Evolutionary conservation across 2,113 vertebrate genomes (phyloP).

Genomic region (Cyanoramphus novaezelandiae): DNA sequence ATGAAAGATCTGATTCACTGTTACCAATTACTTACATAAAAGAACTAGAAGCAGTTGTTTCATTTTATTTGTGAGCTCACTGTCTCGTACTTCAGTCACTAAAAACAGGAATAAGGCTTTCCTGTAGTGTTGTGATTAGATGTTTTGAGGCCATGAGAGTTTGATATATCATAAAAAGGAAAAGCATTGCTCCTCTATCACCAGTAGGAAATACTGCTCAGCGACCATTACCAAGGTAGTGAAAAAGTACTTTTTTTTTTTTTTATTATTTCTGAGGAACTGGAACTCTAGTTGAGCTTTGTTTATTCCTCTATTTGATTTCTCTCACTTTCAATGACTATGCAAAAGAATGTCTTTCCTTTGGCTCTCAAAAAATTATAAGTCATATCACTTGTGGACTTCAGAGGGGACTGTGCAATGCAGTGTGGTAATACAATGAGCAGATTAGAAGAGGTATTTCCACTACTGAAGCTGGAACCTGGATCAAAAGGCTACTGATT

Average conservation of each 20-base stretch:
- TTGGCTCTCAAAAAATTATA: not conserved
- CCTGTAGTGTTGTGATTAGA: not conserved
- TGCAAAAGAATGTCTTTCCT: not conserved
- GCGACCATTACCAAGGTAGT: not conserved
- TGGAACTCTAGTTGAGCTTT: not conserved
- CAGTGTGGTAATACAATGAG: not conserved
- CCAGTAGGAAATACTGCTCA: not conserved
- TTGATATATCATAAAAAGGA: not conserved
- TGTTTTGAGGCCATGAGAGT: not conserved
- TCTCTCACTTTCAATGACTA: not conserved
- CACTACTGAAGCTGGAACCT: not conserved
- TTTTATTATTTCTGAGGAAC: not conserved
- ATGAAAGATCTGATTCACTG: constrained; percentile 47
- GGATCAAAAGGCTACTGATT: not conserved
- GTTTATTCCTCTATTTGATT: not conserved
- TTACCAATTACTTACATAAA: constrained; percentile 66
- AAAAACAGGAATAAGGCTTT: constrained; percentile 48
- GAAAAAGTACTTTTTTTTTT: not conserved
- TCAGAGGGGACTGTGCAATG: not conserved
- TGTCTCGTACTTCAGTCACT: constrained; percentile 50
- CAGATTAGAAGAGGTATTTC: not conserved
- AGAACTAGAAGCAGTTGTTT: constrained; percentile 23
- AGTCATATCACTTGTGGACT: not conserved
- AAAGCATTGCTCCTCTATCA: not conserved
- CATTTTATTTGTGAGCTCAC: constrained; percentile 52